Percentiles rank a stretch among this genome's conserved stretches.
Conservation (phyloP, 1,140 invertebrate genomes). For the Caenorhabditis brenneri region DNA sequence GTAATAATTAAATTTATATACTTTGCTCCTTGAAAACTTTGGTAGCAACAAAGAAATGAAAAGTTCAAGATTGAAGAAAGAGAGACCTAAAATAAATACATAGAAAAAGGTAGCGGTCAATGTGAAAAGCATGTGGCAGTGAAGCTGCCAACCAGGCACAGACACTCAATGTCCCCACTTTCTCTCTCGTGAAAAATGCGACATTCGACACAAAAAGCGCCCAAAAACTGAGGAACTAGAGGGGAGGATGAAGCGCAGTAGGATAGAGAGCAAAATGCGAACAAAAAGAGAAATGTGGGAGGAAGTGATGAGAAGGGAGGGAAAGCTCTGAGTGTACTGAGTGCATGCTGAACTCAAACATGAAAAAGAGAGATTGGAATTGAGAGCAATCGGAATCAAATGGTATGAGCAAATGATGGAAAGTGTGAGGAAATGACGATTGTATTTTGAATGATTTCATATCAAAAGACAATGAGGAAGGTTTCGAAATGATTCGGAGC, state of each 20-base stretch:
- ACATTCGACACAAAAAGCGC: constrained; percentile 29
- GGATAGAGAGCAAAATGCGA: no score
- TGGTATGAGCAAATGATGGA: not conserved
- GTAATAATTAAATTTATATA: no score
- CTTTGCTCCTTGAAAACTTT: no score
- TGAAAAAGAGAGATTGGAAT: not conserved
- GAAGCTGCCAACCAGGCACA: not conserved
- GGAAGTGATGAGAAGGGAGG: not conserved
- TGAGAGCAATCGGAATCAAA: not conserved
- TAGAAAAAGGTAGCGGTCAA: not conserved
- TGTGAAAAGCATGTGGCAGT: constrained; percentile 27
- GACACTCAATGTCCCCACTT: not conserved
- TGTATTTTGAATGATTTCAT: not conserved
- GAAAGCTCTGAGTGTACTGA: not conserved
- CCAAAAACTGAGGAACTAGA: not conserved
- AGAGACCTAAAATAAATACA: not conserved
- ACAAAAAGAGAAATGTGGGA: not conserved
- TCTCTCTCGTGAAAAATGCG: not conserved
- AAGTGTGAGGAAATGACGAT: not conserved
- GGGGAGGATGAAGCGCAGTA: not conserved
- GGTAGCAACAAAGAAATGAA: no score
- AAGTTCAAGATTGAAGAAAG: not conserved
- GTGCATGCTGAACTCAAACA: constrained; percentile 16
- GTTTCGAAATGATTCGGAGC: no score
- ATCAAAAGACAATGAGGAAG: no score